Conservation (phyloP, 2,888 invertebrate species). For the Macrosoma leucophasiata region DNA sequence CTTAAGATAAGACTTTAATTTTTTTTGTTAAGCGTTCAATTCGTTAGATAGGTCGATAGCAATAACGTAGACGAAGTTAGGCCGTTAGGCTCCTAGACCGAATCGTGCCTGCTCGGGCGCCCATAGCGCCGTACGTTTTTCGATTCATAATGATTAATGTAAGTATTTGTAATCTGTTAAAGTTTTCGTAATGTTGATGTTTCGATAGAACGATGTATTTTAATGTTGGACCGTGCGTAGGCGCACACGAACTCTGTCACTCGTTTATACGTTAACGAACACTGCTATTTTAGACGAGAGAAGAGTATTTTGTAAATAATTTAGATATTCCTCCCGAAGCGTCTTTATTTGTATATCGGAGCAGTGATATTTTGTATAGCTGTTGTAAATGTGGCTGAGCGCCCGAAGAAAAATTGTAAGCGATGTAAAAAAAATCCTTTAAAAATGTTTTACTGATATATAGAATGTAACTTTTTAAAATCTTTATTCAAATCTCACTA, state of each 20-base stretch:
- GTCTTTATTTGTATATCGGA: conserved; percentile 57
- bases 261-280: conserved; percentile 33
- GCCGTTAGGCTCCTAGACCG: conserved; percentile 45
- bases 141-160: conserved; percentile 7
- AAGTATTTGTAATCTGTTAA: conserved; percentile 12
- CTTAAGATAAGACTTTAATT: conserved; percentile 19
- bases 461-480: conserved; percentile 16
- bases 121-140: conserved; percentile 27
- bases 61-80: conserved; percentile 39
- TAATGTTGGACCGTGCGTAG: conserved; percentile 28
- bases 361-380: conserved; percentile 70
- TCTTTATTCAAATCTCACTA: conserved; percentile 20
- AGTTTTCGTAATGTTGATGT: conserved; percentile 15
- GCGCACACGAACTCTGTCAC: conserved; percentile 28
- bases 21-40: conserved; percentile 57
- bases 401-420: conserved; percentile 25
- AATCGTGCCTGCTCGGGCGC: conserved; percentile 45
- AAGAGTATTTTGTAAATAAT: conserved; percentile 59
- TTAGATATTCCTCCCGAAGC: conserved; percentile 40
- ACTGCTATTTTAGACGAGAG: conserved; percentile 52
- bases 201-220: conserved; percentile 27
- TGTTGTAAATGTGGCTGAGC: conserved; percentile 40
- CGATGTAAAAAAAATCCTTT: conserved; percentile 16
- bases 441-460: conserved; percentile 23
- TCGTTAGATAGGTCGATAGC: conserved; percentile 56